Evolutionary conservation across 2,113 vertebrate genomes (phyloP), one percentile per base, ranked within the genome.

Genomic region (Kryptolebias marmoratus): DNA sequence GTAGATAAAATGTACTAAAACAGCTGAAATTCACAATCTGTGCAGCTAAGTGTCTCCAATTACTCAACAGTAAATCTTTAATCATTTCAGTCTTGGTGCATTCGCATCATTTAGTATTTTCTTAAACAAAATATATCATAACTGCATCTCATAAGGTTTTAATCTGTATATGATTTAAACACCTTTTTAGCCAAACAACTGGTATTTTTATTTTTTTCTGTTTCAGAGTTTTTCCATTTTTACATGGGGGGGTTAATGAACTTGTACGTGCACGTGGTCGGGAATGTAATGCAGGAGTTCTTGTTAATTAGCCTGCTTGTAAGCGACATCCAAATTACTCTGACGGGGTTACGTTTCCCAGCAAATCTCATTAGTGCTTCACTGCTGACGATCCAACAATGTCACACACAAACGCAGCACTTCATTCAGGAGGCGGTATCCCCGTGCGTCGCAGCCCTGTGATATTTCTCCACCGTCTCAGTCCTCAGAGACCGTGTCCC

Each of bases 341-440:
- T 18, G 14, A 60, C 28, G 10, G 74, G 48, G 69, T 70, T 63
- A 67, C 63, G 58, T 66, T 57, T 58, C 62, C 55, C 1, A 28
- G 44, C 67, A 83, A 84, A 81, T 79, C 80, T 81, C 75, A 79
- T 85, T 72, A 81, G 66, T 48, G 71, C 63, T 30, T 68, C 58
- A 42, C 0, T 30, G 5, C 72, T 28, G 36, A 82, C 48, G 62
- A 61, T 56, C 42, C 52, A 56, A 44, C 31, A 6, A n/a, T 44
- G 67, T 74, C 68, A 63, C 66, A 57, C 42, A 42, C 48, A 59
- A 54, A 49, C 55, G 49, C 49, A 58, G 22, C 60, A 36, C 27
- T 39, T 54, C 44, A 61, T 13, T 75, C 58, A 66, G 57, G 75
- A 73, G 62, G 48, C 50, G 68, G 57, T 74, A 3, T 64, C 64